Base-by-base conservation (phyloP, 2,888 invertebrate genomes). In the Tribolium freemani region DNA sequence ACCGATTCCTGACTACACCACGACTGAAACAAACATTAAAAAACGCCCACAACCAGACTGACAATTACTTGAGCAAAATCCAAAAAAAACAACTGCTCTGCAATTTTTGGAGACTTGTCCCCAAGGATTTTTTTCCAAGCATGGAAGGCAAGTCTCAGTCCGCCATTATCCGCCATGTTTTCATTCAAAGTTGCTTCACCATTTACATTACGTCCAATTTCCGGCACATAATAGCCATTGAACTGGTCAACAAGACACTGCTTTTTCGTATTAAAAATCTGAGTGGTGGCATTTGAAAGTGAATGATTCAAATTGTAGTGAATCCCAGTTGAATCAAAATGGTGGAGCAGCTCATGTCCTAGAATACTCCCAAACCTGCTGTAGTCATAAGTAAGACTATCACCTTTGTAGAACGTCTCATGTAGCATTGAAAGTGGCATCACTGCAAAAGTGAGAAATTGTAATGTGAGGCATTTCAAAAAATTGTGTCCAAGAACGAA, bases 111-210 rank as follows among this genome's bases (percentile, higher is more conserved):
- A 64, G 3, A 5, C 8, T 26, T 26, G 3, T 38, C 38, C 38
- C 38, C 38, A 3, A 72, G 50, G 1, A 81, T 31, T 51, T 80
- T 81, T 63, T 80, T 74, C 66, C 84, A 82, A 0, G 87, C 85
- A 45, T 76, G 77, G 66, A 81, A 86, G 0, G 87, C 83, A 60
- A 83, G 82, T 51, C 84, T 76, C 0, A 84, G 72, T 1, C 96
- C 97, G 0, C 96, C 96, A 83, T 96, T 97, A 84, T 97, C 97
- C 0, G 96, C 96, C 69, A 97, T 96, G 84, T 97, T 96, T 84
- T 96, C 96, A 8, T 95, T 95, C 86, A 95, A 95, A 0, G 96
- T 96, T 81, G 94, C 94, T 67, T 95, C 91, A 61, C 97, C 97
- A 81, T 96, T 96, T 60, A 97, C 83, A 94, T 95, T 91, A 75